These are phyloP conservation scores for Cerceris ruficornis DNA, from an alignment of 2,888 invertebrate species.

Conservation along the genomic window DNA sequence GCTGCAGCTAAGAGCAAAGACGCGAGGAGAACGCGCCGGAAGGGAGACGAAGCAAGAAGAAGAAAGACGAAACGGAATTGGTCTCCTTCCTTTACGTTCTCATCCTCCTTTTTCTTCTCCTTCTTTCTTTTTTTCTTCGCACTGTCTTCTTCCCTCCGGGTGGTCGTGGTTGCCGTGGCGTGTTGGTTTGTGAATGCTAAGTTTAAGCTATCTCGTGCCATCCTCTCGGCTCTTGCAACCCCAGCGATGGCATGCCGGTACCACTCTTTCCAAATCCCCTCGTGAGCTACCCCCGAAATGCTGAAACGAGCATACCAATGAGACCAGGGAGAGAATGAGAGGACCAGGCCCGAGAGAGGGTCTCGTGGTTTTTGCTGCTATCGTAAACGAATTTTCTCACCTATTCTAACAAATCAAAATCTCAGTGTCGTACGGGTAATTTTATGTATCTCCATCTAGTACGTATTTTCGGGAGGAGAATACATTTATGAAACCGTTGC, in stretches of 20 bases:
- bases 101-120: slow-evolving; percentile 33
- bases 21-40: slow-evolving; percentile 36
- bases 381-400: slow-evolving; percentile 43
- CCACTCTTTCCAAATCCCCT: slow-evolving; percentile 63
- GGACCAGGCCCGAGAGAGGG: slow-evolving; percentile 21
- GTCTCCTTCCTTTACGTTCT: slow-evolving; percentile 54
- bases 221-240: slow-evolving; percentile 51
- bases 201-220: slow-evolving; percentile 73
- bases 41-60: slow-evolving; percentile 17
- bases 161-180: slow-evolving; percentile 58
- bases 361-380: slow-evolving; percentile 59
- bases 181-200: slow-evolving; percentile 78
- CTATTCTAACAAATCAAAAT: slow-evolving; percentile 36
- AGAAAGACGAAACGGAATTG: slow-evolving; percentile 65
- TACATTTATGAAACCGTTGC: no score
- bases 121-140: slow-evolving; percentile 30
- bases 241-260: slow-evolving; percentile 58
- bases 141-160: slow-evolving; percentile 24
- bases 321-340: slow-evolving; percentile 56
- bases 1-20: slow-evolving; percentile 65
- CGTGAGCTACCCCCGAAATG: slow-evolving; percentile 63
- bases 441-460: neutral
- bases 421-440: slow-evolving; percentile 10
- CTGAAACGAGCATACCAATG: slow-evolving; percentile 76
- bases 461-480: no score